These are phyloP conservation scores for Gallirallus australis DNA, from an alignment of 2,797 vertebrate species.

Conservation along the genomic window DNA sequence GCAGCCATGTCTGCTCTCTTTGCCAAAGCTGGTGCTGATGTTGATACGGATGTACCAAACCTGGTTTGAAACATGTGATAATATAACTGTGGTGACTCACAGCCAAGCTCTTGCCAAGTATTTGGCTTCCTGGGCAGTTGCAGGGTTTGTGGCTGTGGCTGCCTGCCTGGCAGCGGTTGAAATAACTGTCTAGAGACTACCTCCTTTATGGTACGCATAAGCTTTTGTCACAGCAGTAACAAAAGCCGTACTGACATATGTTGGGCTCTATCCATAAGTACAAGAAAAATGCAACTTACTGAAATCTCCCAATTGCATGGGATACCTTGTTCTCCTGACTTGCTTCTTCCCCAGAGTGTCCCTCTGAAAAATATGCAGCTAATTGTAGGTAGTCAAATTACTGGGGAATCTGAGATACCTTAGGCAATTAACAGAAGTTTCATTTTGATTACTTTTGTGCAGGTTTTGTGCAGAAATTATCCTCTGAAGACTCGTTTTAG, in stretches of 20 bases:
- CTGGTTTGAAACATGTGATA: neutral
- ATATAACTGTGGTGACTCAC: neutral
- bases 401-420: neutral
- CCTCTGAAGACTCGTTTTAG: neutral
- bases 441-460: conserved; percentile 8
- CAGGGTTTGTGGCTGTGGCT: neutral
- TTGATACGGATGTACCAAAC: neutral
- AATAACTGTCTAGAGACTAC: neutral
- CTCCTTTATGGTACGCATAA: neutral
- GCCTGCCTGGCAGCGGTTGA: neutral
- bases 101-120: neutral
- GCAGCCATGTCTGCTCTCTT: neutral
- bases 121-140: neutral
- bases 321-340: rapidly evolving
- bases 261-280: neutral
- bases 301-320: neutral
- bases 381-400: conserved; percentile 6
- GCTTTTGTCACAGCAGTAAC: neutral
- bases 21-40: neutral
- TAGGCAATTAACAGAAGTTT: conserved; percentile 4
- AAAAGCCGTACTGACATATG: neutral
- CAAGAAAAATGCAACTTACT: neutral
- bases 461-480: neutral
- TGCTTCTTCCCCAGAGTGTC: neutral
- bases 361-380: conserved; percentile 8